Percentiles rank a stretch among this genome's conserved stretches.
Conservation (phyloP, 2,113 vertebrate genomes). For the Mesocricetus auratus region DNA sequence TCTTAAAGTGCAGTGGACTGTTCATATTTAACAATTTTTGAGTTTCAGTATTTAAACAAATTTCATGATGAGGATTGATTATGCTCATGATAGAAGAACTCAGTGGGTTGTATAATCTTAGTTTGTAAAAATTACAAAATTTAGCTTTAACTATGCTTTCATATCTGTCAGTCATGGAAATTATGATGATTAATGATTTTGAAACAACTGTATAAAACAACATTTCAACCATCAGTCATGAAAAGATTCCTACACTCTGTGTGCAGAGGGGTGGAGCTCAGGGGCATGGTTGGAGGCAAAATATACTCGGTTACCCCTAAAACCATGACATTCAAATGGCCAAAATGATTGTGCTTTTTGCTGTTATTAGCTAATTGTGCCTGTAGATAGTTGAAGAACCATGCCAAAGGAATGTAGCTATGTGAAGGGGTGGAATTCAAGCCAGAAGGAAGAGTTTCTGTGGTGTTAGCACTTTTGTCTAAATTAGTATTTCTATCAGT, state of each 20-base stretch:
- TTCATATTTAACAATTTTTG: slow-evolving; percentile 40
- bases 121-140: slow-evolving; percentile 18
- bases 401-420: neutral
- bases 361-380: neutral
- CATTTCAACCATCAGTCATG: slow-evolving; percentile 31
- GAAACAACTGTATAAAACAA: slow-evolving; percentile 40
- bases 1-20: neutral
- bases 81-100: neutral
- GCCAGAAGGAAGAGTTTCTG: neutral
- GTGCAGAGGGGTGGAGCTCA: neutral
- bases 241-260: neutral
- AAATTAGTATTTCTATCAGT: neutral
- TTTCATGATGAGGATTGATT: slow-evolving; percentile 40
- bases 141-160: slow-evolving; percentile 35
- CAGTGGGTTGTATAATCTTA: neutral
- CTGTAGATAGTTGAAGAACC: neutral
- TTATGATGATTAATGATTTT: slow-evolving; percentile 19
- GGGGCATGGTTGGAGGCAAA: neutral
- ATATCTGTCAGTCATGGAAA: slow-evolving; percentile 46
- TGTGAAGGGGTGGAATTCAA: neutral
- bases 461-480: neutral
- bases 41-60: slow-evolving; percentile 40
- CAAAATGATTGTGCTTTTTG: neutral
- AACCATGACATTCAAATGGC: neutral
- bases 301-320: neutral